Evolutionary conservation across 1,140 invertebrate species (phyloP).

Genomic region (Hermatobates lingyangjiaoensis): DNA sequence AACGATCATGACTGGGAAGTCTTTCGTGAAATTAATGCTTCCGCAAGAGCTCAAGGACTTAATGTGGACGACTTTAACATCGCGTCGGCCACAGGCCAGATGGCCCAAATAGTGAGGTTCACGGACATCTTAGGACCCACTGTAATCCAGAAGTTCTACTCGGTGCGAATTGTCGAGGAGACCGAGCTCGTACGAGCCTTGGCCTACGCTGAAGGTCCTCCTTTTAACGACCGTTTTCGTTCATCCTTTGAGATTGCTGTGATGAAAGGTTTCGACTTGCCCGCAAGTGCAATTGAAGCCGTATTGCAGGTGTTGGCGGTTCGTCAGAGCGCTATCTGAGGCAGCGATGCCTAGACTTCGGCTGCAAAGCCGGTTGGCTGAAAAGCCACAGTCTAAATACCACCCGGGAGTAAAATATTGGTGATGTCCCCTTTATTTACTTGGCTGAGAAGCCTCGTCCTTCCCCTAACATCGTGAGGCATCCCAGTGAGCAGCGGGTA

Average conservation of each 20-base stretch:
- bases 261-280: neutral
- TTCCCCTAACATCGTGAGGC: no score
- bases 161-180: neutral
- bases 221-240: neutral
- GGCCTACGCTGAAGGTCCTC: neutral
- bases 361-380: neutral
- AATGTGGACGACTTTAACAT: neutral
- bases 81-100: neutral
- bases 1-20: no score
- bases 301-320: neutral
- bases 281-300: neutral
- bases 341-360: neutral
- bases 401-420: no score
- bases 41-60: neutral
- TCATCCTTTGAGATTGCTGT: neutral
- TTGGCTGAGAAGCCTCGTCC: no score
- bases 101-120: neutral
- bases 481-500: no score
- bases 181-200: neutral
- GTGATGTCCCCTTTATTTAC: no score
- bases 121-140: neutral
- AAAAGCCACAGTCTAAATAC: no score
- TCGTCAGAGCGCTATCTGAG: neutral
- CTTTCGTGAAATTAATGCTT: no score
- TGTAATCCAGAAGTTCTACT: neutral